A percentile compares a stretch with the other conserved stretches of the same genome.
phyloP scores from a whole-genome alignment of 2,797 vertebrate genomes.

The Stomatorhinus walkeri region DNA sequence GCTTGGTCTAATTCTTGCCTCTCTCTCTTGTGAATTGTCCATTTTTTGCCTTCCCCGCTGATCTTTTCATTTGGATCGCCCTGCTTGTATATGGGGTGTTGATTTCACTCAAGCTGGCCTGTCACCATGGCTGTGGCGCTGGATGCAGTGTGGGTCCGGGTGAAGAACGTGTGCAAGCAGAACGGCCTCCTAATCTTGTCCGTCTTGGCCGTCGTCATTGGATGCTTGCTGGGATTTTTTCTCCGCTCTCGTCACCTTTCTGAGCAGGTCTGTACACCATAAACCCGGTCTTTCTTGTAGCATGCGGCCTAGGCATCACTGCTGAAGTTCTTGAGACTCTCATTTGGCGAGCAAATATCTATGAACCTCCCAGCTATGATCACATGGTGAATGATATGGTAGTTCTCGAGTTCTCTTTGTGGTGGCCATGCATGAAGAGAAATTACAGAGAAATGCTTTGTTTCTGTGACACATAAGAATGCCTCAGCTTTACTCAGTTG shows the following conservation, averaged over 20 bases:
- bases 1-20: constrained; percentile 17
- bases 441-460: background rate
- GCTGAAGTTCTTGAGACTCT: background rate
- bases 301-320: background rate
- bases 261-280: constrained; percentile 73
- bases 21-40: background rate
- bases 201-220: constrained; percentile 83
- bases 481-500: background rate
- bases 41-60: constrained; percentile 2
- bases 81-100: constrained; percentile 59
- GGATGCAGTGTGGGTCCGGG: constrained; percentile 72
- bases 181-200: constrained; percentile 93
- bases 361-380: background rate
- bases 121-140: constrained; percentile 74
- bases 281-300: background rate
- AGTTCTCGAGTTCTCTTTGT: background rate
- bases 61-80: constrained; percentile 27
- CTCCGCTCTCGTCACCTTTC: constrained; percentile 82
- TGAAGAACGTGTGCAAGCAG: constrained; percentile 82
- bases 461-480: background rate
- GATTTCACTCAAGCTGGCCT: constrained; percentile 41
- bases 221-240: constrained; percentile 91
- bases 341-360: background rate
- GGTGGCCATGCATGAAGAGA: background rate
- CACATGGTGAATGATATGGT: background rate